These are phyloP conservation scores for Trachymyrmex cornetzi DNA, from an alignment of 1,140 invertebrate species.

Conservation along the genomic window DNA sequence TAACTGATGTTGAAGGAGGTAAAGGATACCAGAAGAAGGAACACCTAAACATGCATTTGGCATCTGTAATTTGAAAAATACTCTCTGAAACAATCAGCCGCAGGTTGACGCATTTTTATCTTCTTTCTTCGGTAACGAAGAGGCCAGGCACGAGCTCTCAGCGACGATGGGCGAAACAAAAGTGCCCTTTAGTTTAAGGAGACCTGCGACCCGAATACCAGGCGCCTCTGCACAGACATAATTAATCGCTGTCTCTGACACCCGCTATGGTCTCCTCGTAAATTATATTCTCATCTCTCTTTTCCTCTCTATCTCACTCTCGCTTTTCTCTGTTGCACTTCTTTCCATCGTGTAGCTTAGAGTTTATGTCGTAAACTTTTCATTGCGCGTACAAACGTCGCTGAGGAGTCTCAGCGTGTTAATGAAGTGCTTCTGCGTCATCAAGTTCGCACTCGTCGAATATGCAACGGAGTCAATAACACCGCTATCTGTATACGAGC, in stretches of 20 bases:
- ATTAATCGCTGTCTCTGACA: constrained; percentile 79
- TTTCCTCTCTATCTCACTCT: constrained; percentile 7
- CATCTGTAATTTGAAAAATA: constrained; percentile 13
- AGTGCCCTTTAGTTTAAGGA: constrained; percentile 53
- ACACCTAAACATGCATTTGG: neutral
- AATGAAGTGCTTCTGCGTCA: constrained; percentile 54
- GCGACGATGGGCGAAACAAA: constrained; percentile 44
- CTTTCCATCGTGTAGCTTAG: constrained; percentile 35
- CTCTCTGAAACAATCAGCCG: neutral
- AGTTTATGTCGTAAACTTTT: constrained; percentile 56
- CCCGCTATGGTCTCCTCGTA: constrained; percentile 69
- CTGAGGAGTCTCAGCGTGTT: constrained; percentile 50
- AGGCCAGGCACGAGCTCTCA: constrained; percentile 5
- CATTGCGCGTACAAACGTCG: constrained; percentile 25
- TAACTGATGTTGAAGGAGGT: neutral
- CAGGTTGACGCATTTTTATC: neutral
- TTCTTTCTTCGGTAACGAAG: constrained; percentile 12
- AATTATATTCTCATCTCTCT: constrained; percentile 69
- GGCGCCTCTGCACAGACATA: constrained; percentile 64
- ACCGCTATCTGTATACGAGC: neutral
- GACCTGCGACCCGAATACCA: constrained; percentile 39
- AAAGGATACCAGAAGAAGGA: neutral
- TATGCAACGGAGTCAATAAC: constrained; percentile 20
- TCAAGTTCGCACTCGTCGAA: constrained; percentile 9
- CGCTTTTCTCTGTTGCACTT: neutral